Percentiles rank a stretch among this genome's conserved stretches.
Evolutionary conservation across 2,888 invertebrate genomes (phyloP).

Genomic region (Melieria picta): DNA sequence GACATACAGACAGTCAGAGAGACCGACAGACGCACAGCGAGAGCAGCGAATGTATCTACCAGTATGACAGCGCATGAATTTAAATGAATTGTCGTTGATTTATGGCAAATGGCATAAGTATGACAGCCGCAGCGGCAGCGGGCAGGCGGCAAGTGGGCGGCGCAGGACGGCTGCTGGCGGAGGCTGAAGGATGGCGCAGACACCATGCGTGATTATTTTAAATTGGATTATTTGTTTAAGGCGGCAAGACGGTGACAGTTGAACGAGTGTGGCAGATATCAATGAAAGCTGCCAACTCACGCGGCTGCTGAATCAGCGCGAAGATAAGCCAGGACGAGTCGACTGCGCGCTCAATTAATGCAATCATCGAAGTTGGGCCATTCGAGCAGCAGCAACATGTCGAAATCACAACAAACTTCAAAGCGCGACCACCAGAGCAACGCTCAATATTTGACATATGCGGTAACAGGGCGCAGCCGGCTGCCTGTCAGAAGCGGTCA

Average conservation of each 20-base stretch:
- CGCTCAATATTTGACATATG: too few species aligned
- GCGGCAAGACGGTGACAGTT: constrained; percentile 31
- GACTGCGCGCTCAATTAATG: not conserved
- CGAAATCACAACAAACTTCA: too few species aligned
- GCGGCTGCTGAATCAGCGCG: too few species aligned
- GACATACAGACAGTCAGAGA: not conserved
- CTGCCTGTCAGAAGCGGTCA: not conserved
- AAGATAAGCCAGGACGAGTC: not conserved
- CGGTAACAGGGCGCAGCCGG: not conserved
- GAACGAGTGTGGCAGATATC: not conserved
- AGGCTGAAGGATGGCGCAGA: constrained; percentile 27
- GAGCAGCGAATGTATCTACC: constrained; percentile 44
- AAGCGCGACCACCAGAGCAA: too few species aligned
- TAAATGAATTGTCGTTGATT: constrained; percentile 57
- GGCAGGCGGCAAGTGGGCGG: not conserved
- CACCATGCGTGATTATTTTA: constrained; percentile 45
- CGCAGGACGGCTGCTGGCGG: too few species aligned
- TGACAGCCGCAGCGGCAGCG: not conserved
- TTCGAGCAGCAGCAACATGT: not conserved
- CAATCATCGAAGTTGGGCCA: too few species aligned
- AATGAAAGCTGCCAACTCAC: too few species aligned
- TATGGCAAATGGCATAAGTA: constrained; percentile 46
- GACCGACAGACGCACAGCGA: not conserved
- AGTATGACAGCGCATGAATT: constrained; percentile 60
- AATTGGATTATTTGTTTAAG: constrained; percentile 48